Evolutionary conservation across 2,113 vertebrate species (phyloP).

Genomic region (Hypanus sabinus): DNA sequence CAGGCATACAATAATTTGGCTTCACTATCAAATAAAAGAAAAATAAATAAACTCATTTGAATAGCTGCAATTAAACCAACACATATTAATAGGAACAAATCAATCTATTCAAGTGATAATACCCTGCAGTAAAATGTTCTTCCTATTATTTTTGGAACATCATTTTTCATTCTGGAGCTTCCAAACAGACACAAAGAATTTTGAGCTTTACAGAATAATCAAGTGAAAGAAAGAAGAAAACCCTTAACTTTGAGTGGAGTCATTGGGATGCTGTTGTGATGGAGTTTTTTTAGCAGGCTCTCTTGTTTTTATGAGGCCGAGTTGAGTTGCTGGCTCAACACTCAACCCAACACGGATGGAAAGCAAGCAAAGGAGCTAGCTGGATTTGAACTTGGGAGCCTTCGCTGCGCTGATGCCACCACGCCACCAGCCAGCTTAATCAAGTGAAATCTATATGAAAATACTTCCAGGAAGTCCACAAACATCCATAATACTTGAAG

Average conservation of each 20-base stretch:
- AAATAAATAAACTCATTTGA: neutral
- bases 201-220: neutral
- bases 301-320: too few species aligned
- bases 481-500: neutral
- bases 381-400: too few species aligned
- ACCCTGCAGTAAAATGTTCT: neutral
- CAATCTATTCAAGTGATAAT: neutral
- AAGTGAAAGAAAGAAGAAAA: too few species aligned
- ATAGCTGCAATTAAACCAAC: neutral
- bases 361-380: too few species aligned
- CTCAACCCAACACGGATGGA: too few species aligned
- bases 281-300: too few species aligned
- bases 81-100: neutral
- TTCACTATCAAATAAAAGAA: neutral
- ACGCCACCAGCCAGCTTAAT: too few species aligned
- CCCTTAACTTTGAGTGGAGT: too few species aligned
- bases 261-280: too few species aligned
- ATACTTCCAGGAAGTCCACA: neutral
- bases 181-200: neutral
- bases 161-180: neutral
- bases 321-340: too few species aligned
- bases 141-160: neutral
- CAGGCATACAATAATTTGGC: neutral
- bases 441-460: neutral
- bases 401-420: too few species aligned